Conservation (phyloP, 92 coral and sea anemone genomes). For the Porites rus region DNA sequence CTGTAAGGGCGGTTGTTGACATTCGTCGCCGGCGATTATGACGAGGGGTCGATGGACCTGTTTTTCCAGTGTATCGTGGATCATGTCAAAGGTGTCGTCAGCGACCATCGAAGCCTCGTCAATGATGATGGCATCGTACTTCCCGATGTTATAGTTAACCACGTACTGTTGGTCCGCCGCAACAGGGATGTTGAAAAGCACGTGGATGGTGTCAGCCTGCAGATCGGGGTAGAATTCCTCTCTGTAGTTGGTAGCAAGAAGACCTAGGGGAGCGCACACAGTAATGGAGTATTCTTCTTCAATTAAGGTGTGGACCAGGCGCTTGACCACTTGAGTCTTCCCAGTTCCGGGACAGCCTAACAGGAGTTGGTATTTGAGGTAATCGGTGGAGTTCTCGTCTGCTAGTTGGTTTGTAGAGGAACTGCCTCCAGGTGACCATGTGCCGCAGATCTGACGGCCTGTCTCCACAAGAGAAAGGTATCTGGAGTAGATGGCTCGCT, state of each 20-base stretch:
- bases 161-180: neutral
- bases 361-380: neutral
- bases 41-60: neutral
- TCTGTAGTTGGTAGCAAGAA: neutral
- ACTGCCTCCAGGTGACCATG: no score
- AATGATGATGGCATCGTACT: neutral
- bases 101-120: neutral
- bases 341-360: neutral
- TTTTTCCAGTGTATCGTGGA: neutral
- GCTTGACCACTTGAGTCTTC: neutral
- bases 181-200: neutral
- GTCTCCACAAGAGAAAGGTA: no score
- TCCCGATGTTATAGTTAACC: neutral
- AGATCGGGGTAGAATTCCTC: neutral
- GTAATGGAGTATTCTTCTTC: no score
- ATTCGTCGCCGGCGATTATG: neutral
- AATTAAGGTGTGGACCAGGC: neutral
- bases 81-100: neutral
- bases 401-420: no score
- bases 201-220: neutral
- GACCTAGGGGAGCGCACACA: no score
- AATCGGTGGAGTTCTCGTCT: no score
- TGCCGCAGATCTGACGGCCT: no score
- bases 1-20: neutral
- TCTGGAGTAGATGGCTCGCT: no score